Percentiles rank a stretch among this genome's conserved stretches.
Conservation (phyloP, 2,113 vertebrate species). For the Nothocercus julius region DNA sequence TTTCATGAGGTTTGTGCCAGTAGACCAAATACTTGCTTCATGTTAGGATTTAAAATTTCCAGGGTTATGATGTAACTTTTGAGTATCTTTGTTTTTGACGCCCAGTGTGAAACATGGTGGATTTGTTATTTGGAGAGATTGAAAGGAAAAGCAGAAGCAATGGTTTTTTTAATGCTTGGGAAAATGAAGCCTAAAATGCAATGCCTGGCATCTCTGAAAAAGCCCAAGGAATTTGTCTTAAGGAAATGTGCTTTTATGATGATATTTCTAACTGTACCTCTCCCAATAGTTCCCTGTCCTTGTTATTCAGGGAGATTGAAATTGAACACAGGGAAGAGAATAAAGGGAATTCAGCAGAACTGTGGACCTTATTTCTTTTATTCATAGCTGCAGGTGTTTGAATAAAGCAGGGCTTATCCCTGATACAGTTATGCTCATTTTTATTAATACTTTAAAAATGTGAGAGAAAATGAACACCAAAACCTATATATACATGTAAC, state of each 20-base stretch:
- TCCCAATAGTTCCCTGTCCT: background rate
- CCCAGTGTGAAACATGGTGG: background rate
- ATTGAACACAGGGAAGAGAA: background rate
- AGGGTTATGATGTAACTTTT: background rate
- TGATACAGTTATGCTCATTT: background rate
- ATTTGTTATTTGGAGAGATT: slow-evolving; percentile 5
- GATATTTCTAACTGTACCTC: background rate
- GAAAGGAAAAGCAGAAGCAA: slow-evolving; percentile 56
- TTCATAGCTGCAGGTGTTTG: background rate
- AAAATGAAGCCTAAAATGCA: background rate
- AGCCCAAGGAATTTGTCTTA: background rate
- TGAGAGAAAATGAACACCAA: background rate
- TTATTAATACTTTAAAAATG: background rate
- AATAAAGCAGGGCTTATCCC: background rate
- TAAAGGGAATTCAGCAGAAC: background rate
- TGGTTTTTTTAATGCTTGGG: background rate
- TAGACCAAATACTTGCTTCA: background rate
- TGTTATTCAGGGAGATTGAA: background rate
- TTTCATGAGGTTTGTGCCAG: background rate
- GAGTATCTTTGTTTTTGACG: background rate
- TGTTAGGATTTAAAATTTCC: background rate
- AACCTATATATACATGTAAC: background rate
- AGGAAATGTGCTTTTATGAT: background rate
- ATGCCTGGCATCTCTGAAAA: background rate
- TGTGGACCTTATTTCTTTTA: background rate